These are phyloP conservation scores for Agrochola litura DNA, from an alignment of 2,888 invertebrate species.

Conservation along the genomic window DNA sequence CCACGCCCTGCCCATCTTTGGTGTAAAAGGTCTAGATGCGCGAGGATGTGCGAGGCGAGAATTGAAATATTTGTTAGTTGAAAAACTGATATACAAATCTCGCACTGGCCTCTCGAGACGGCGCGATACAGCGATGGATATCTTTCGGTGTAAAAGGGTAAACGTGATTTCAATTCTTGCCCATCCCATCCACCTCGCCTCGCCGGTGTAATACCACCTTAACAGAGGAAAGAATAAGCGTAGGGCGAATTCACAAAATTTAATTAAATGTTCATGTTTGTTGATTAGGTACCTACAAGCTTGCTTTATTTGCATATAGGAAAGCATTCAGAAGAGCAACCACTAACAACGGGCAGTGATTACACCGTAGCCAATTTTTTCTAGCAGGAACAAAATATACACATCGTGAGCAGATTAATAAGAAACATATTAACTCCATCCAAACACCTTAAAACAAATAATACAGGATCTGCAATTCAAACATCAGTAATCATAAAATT, in stretches of 20 bases:
- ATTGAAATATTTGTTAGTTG: too few relatives aligned
- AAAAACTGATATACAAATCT: too few relatives aligned
- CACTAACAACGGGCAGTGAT: background rate
- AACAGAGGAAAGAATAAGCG: background rate
- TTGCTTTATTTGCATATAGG: background rate
- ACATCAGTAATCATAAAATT: background rate
- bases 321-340: background rate
- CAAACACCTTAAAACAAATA: background rate
- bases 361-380: background rate
- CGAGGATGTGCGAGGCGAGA: too few relatives aligned
- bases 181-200: too few relatives aligned
- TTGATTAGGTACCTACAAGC: background rate
- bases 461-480: background rate
- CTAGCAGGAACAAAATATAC: too few relatives aligned
- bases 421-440: background rate
- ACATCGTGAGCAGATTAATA: background rate
- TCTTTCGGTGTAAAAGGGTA: too few relatives aligned
- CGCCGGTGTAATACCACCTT: too few relatives aligned
- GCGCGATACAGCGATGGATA: too few relatives aligned
- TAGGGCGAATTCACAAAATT: background rate
- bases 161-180: too few relatives aligned
- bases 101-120: too few relatives aligned
- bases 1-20: too few relatives aligned
- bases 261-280: background rate
- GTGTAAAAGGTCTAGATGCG: too few relatives aligned